These are phyloP conservation scores for Apis dorsata DNA, from an alignment of 1,140 invertebrate genomes.

Conservation along the genomic window DNA sequence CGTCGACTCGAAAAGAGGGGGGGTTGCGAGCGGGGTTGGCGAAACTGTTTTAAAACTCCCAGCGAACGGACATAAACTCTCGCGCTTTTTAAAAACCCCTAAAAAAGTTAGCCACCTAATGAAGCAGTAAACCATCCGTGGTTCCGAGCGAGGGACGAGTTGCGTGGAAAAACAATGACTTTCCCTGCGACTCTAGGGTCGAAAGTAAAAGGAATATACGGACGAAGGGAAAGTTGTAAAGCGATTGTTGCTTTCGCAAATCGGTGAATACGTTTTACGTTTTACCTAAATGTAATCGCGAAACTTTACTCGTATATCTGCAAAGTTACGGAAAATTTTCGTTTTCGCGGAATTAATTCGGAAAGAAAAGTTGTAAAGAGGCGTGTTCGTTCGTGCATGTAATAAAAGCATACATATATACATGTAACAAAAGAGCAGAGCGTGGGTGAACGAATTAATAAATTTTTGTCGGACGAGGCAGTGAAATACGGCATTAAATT, in stretches of 20 bases:
- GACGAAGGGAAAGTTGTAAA: neutral
- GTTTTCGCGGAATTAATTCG: too few species aligned
- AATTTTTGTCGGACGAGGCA: slow-evolving; percentile 44
- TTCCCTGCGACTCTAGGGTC: slow-evolving; percentile 27
- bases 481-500: slow-evolving; percentile 55
- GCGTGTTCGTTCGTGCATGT: too few species aligned
- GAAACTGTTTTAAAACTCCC: slow-evolving; percentile 74
- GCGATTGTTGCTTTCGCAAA: slow-evolving; percentile 1
- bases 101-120: slow-evolving; percentile 70
- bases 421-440: too few species aligned
- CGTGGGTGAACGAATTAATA: slow-evolving; percentile 37
- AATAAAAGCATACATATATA: too few species aligned
- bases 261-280: slow-evolving; percentile 6
- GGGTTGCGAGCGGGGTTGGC: slow-evolving; percentile 21
- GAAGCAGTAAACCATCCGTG: slow-evolving; percentile 63
- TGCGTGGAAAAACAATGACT: slow-evolving; percentile 52
- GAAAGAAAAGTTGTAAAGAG: too few species aligned
- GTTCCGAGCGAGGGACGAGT: slow-evolving; percentile 34
- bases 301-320: neutral
- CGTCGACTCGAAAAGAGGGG: slow-evolving; percentile 43
- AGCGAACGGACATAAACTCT: slow-evolving; percentile 69
- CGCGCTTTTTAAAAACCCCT: slow-evolving; percentile 70
- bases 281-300: neutral
- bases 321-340: neutral
- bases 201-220: slow-evolving; percentile 42